These are phyloP conservation scores for Cinclus cinclus DNA, from an alignment of 2,113 vertebrate genomes.

Conservation along the genomic window DNA sequence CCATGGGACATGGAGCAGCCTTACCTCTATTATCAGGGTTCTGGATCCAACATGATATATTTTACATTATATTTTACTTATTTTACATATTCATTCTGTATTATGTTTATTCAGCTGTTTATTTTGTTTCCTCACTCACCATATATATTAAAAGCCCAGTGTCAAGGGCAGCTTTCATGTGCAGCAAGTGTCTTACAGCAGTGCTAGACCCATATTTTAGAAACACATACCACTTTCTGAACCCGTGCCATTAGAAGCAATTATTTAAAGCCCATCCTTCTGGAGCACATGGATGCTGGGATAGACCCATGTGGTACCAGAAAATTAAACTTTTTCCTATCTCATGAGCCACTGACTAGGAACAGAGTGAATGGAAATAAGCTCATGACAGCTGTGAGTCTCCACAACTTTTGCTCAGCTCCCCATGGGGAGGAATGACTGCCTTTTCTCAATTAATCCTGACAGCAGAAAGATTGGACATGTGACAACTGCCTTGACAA, in stretches of 20 bases:
- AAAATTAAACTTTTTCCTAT: not conserved
- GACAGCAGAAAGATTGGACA: not conserved
- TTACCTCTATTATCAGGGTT: not conserved
- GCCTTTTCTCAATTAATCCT: conserved; percentile 4
- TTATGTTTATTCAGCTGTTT: not conserved
- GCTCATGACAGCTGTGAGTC: not conserved
- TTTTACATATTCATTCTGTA: not conserved
- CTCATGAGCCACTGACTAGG: not conserved
- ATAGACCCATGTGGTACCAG: not conserved
- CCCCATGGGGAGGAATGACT: not conserved
- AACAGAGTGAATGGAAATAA: not conserved
- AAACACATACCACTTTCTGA: not conserved
- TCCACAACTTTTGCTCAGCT: not conserved
- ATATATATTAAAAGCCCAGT: not conserved
- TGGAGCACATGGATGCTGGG: not conserved
- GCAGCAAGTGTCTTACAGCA: not conserved
- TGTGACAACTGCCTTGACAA: conserved; percentile 10
- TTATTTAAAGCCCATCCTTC: not conserved
- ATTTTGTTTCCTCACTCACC: not conserved
- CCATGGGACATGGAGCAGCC: not conserved
- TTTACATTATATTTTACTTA: no score
- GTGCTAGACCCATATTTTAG: not conserved
- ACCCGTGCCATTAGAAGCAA: not conserved
- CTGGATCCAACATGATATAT: not conserved
- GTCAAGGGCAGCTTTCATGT: not conserved